Evolutionary conservation across 2,888 invertebrate species (phyloP).

Genomic region (Anoplius nigerrimus): DNA sequence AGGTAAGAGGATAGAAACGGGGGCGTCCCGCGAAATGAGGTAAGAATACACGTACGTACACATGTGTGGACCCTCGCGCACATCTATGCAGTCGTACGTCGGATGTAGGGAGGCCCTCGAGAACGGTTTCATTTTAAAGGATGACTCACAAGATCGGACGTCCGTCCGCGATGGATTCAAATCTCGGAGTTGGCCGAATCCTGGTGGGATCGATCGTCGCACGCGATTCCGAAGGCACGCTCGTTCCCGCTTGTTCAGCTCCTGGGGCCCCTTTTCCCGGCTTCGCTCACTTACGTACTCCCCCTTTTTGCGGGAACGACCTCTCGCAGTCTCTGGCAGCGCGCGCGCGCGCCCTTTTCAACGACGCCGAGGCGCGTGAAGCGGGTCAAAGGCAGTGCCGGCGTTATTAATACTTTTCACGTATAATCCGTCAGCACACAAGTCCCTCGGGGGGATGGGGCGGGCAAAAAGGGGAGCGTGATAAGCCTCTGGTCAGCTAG

Average conservation of each 20-base stretch:
- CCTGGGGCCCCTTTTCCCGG: background rate
- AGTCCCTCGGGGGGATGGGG: conserved; percentile 2
- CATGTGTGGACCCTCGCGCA: too few species aligned
- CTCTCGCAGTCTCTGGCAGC: too few species aligned
- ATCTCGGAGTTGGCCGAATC: conserved; percentile 22
- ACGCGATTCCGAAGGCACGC: background rate
- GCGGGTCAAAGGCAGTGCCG: conserved; percentile 18
- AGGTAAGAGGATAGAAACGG: background rate
- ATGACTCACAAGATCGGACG: conserved; percentile 33
- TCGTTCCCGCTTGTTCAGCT: background rate
- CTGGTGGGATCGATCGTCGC: conserved; percentile 8
- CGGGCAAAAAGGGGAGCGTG: background rate
- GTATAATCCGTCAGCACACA: conserved; percentile 22
- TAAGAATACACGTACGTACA: too few species aligned
- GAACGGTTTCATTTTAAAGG: conserved; percentile 40
- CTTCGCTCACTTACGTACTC: background rate
- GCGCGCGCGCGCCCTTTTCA: background rate
- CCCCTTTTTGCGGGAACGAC: background rate
- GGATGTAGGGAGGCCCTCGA: conserved; percentile 22
- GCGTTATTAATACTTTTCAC: conserved; percentile 37
- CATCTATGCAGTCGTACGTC: conserved; percentile 6
- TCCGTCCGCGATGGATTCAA: conserved; percentile 18
- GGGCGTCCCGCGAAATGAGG: background rate
- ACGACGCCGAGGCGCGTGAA: conserved; percentile 7
- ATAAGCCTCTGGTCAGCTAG: background rate